Percentiles rank a stretch among this genome's conserved stretches.
Conservation (phyloP, 1,140 invertebrate species). For the Aphaenogaster rudis region DNA sequence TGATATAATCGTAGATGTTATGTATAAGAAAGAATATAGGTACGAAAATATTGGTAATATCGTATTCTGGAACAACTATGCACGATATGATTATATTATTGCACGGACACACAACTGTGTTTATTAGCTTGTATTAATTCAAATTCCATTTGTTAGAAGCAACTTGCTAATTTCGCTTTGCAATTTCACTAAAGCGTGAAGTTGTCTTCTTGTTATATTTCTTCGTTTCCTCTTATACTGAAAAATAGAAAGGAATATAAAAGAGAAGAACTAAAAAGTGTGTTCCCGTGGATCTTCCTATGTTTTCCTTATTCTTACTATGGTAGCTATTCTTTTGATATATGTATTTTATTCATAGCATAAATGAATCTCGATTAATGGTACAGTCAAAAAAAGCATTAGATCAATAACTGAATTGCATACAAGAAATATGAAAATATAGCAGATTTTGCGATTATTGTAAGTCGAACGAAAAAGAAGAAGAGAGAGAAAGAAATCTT, state of each 20-base stretch:
- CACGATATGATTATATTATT: no score
- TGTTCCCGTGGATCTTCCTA: background rate
- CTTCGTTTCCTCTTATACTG: background rate
- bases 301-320: background rate
- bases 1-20: no score
- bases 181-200: background rate
- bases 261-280: background rate
- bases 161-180: no score
- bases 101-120: no score
- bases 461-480: background rate
- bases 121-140: no score
- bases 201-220: background rate
- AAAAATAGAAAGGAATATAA: constrained; percentile 14
- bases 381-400: background rate
- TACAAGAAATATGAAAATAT: constrained; percentile 3
- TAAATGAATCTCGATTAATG: background rate
- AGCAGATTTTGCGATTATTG: background rate
- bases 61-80: no score
- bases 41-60: no score
- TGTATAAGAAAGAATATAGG: no score
- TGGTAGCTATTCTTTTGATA: background rate
- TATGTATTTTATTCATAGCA: background rate
- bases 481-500: background rate
- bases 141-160: no score
- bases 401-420: background rate